These are phyloP conservation scores for Venustaconcha ellipsiformis DNA, from an alignment of 1,140 invertebrate genomes.

Conservation along the genomic window DNA sequence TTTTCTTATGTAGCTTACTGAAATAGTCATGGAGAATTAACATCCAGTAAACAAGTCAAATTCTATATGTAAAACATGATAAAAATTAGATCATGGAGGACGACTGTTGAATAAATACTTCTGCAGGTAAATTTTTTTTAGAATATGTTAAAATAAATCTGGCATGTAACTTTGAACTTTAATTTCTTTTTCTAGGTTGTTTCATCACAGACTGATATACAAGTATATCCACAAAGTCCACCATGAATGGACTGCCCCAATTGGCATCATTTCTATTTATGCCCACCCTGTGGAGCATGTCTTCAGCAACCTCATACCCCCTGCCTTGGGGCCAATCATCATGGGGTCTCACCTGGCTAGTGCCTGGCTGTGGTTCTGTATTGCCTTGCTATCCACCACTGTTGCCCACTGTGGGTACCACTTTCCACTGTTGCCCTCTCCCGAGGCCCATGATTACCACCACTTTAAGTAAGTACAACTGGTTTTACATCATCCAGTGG, in stretches of 20 bases:
- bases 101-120: not conserved
- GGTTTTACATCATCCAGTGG: no score
- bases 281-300: constrained; percentile 90
- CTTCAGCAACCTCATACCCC: constrained; percentile 84
- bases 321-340: constrained; percentile 83
- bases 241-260: constrained; percentile 67
- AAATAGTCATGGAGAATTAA: not conserved
- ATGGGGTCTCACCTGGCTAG: constrained; percentile 86
- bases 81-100: not conserved
- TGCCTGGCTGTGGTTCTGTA: constrained; percentile 84
- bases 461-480: constrained; percentile 76
- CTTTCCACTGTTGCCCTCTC: constrained; percentile 87
- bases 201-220: constrained; percentile 83
- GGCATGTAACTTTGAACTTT: no score
- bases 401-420: constrained; percentile 92
- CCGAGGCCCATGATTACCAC: constrained; percentile 93
- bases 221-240: constrained; percentile 89
- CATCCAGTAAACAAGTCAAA: not conserved
- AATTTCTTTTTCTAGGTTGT: constrained; percentile 72
- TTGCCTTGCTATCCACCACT: constrained; percentile 84
- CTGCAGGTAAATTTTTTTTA: not conserved
- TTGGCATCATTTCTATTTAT: constrained; percentile 82
- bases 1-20: not conserved
- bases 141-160: not conserved
- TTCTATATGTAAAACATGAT: not conserved